Base-by-base conservation (phyloP, 2,113 vertebrate species). In the Steatornis caripensis region DNA sequence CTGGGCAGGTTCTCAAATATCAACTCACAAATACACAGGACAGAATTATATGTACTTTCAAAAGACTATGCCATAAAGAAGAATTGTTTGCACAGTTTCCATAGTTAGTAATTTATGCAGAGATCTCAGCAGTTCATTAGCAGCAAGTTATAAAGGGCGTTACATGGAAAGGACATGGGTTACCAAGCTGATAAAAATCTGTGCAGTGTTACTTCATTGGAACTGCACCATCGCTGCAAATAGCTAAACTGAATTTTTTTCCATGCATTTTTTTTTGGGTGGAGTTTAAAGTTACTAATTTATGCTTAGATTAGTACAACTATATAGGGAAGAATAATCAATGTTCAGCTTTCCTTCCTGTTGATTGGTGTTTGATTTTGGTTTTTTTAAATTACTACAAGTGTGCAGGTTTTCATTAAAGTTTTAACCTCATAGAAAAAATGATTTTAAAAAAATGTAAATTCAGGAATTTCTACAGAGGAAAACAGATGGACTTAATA, bases 401-500 rank as follows among this genome's bases (percentile, higher is more conserved):
- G 5, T 0, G 0, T 84, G 22, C n/a, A 68, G 20, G 4, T 55
- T 89, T 89, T 66, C 10, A 46, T 58, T 45, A 66, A 26, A 55
- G 15, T 68, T 90, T 78, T 81, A 41, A 53, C 58, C 34, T n/a
- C 8, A 55, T 3, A 11, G 58, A 75, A 55, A 86, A 80, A 58
- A 4, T 15, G 1, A 54, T 80, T 83, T 39, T 0, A 0, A 26
- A 49, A 87, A 49, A n/a, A 4, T 5, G 2, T 29, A 65, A 65
- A 61, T 39, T 82, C 54, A 78, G 46, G 21, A 82, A 49, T 66
- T 88, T 79, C 61, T 80, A 18, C 32, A 12, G 24, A 61, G 24
- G 30, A 76, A 90, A 83, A 77, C 37, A 62, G 48, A 82, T 87
- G 43, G 43, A 71, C 30, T 78, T 81, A 82, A 45, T 53, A 71